Evolutionary conservation across 2,888 invertebrate genomes (phyloP), one percentile per base, ranked within the genome.

Genomic region (Chloromyia formosa): DNA sequence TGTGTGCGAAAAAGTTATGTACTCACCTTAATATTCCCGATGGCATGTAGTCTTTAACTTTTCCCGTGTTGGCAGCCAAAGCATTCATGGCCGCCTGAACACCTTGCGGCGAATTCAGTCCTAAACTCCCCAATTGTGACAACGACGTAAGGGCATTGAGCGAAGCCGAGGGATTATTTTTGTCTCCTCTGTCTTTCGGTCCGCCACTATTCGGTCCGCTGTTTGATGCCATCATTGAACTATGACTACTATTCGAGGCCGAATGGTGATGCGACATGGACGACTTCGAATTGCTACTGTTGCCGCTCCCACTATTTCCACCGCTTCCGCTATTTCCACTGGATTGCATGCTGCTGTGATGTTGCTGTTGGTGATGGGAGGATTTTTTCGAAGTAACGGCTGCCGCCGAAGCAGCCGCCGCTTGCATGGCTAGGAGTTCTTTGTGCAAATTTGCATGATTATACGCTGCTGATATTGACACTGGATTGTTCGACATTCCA

Each of bases 1-100:
- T 35, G 27, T 35, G 27, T 35, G 27, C 27, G 27, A 35, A 18
- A 40, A 35, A 14, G 12, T 42, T 40, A 40, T 12, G 9, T 27
- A 40, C 82, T 84, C 81, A 87, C 87, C 87, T 87, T 81, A 87
- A 83, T 80, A 87, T 87, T 81, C 86, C 86, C 77, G 86, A 82
- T 76, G 86, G 86, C 83, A 88, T 83, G 74, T 84, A 85, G 76
- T 85, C 85, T 79, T 84, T 85, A 62, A 79, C 78, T 78, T 81
- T 82, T 60, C 79, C 80, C 27, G 83, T 81, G 42, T 83, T 82
- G 71, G 84, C 85, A 1, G 84, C 85, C 14, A 85, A 82, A 1
- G 85, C 85, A 80, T 85, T 85, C 85, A 85, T 85, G 1, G 85
- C 85, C 56, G 85, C 85, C 79, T 85, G 85, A 79, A 85, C 84